Evolutionary conservation across 2,888 invertebrate genomes (phyloP).

Genomic region (Pseudococcus longispinus): DNA sequence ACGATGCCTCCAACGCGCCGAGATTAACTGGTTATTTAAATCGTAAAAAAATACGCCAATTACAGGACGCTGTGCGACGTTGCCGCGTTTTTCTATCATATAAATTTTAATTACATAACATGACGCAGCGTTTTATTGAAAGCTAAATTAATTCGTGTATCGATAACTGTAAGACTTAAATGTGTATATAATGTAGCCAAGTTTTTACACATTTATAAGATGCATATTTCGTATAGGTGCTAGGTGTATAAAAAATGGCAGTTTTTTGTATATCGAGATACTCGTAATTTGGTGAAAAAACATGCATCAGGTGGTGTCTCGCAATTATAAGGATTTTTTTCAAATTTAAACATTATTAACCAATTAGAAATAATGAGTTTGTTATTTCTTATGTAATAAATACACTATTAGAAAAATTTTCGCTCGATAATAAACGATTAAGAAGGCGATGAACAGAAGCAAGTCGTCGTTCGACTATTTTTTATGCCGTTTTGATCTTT

Average conservation of each 20-base stretch:
- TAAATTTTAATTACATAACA: conserved; percentile 44
- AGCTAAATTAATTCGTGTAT: conserved; percentile 24
- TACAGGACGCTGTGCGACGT: conserved; percentile 14
- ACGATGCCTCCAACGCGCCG: conserved; percentile 37
- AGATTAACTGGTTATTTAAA: conserved; percentile 44
- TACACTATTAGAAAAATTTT: neutral
- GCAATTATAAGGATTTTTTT: neutral
- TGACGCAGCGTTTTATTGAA: conserved; percentile 33
- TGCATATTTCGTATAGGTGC: neutral
- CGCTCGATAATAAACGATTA: neutral
- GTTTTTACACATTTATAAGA: neutral
- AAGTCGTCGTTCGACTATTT: neutral
- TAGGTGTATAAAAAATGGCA: neutral
- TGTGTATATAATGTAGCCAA: neutral
- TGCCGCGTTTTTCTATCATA: conserved; percentile 37
- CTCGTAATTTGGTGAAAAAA: neutral
- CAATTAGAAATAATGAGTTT: conserved; percentile 15
- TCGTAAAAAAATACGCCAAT: conserved; percentile 36
- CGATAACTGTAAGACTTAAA: neutral
- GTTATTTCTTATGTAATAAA: neutral
- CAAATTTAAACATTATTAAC: neutral
- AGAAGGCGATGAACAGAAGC: neutral
- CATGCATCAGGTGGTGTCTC: neutral
- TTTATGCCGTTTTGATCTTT: neutral
- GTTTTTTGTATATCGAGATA: neutral